Percentiles rank a stretch among this genome's conserved stretches.
phyloP scores from a whole-genome alignment of 2,888 invertebrate species.

The Troides oblongomaculatus region DNA sequence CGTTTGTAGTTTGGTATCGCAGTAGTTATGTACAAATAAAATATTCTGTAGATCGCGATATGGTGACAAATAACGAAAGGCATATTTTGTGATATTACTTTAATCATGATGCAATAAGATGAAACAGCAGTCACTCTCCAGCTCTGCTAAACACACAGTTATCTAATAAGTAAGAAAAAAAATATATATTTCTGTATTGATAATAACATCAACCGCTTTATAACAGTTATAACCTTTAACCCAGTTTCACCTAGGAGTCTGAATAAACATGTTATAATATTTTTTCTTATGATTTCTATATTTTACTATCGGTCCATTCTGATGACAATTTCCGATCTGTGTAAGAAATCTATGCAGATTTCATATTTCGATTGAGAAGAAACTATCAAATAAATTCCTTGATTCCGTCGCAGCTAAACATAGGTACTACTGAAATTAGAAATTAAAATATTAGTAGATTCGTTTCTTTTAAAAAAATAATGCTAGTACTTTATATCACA shows the following conservation, averaged over 20 bases:
- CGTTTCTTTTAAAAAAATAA: too few species aligned
- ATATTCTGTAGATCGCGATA: background rate
- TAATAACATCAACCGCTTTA: constrained; percentile 1
- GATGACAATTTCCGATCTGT: too few species aligned
- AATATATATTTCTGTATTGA: background rate
- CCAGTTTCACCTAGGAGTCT: constrained; percentile 4
- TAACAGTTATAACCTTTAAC: constrained; percentile 17
- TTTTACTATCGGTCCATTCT: background rate
- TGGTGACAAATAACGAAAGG: too few species aligned
- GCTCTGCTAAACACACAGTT: background rate
- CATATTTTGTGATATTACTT: background rate
- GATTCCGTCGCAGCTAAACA: too few species aligned
- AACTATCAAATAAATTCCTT: too few species aligned
- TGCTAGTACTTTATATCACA: background rate
- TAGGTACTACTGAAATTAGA: too few species aligned
- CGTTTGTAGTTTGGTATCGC: too few species aligned
- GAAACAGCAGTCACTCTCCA: background rate
- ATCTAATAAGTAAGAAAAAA: constrained; percentile 7
- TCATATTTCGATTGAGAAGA: too few species aligned
- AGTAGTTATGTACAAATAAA: too few species aligned
- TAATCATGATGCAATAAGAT: background rate
- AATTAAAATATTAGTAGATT: too few species aligned
- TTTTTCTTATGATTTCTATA: background rate
- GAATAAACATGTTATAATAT: constrained; percentile 9
- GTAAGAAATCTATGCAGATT: too few species aligned